Percentiles rank a stretch among this genome's conserved stretches.
These are phyloP conservation scores for roundworm (Caenorhabditis elegans) DNA, from an alignment of 1,140 invertebrate species.

Conservation along the genomic window WBcel235 BX284605.5:11786501-11787000, in stretches of 20 bases:
- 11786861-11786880: background rate
- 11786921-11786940: too few species aligned
- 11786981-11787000: too few species aligned
- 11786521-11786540: background rate
- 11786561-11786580: too few species aligned
- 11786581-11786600: too few species aligned
- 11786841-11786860: background rate
- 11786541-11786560: background rate
- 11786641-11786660: too few species aligned
- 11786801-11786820: background rate
- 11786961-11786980: too few species aligned
- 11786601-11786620: too few species aligned
- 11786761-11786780: background rate
- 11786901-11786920: background rate
- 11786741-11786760: constrained; percentile 15
- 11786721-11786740: background rate
- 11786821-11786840: background rate
- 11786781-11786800: background rate
- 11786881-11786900: background rate
- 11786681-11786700: background rate
- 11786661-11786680: background rate
- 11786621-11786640: too few species aligned
- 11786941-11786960: too few species aligned
- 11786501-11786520: background rate
- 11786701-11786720: background rate